Evolutionary conservation across 2,113 vertebrate species (phyloP).

Genomic region (Protobothrops flavoviridis): DNA sequence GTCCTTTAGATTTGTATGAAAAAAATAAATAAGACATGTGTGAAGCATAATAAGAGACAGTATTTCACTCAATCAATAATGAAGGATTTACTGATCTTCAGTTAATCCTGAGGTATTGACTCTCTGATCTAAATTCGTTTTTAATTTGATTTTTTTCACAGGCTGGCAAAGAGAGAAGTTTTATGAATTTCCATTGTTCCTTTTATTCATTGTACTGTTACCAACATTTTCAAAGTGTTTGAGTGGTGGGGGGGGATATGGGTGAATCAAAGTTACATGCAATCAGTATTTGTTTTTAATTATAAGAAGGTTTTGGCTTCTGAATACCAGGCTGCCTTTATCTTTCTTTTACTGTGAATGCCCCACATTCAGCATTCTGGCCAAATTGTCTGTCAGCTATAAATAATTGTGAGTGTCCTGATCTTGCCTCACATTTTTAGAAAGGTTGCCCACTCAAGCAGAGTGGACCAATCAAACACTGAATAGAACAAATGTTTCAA

Average conservation of each 20-base stretch:
- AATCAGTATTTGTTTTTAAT: conserved; percentile 37
- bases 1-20: conserved; percentile 50
- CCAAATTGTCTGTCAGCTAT: conserved; percentile 56
- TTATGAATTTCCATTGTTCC: conserved; percentile 33
- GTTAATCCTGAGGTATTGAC: conserved; percentile 61
- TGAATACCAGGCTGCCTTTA: conserved; percentile 31
- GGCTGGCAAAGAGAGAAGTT: conserved; percentile 24
- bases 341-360: conserved; percentile 47
- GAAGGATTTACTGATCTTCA: conserved; percentile 65
- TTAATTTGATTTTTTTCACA: conserved; percentile 64
- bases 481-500: conserved; percentile 48
- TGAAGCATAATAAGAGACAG: conserved; percentile 36
- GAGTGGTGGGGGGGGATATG: conserved; percentile 2
- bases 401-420: conserved; percentile 57
- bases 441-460: conserved; percentile 54
- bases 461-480: conserved; percentile 54
- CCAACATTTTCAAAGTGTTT: background rate
- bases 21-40: conserved; percentile 32
- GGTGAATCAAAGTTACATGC: conserved; percentile 36
- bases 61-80: conserved; percentile 62
- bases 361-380: conserved; percentile 45
- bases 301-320: conserved; percentile 48
- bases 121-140: conserved; percentile 66
- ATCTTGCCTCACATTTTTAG: conserved; percentile 54
- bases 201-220: conserved; percentile 40